Percentiles rank a stretch among this genome's conserved stretches.
phyloP scores from a whole-genome alignment of 2,888 invertebrate species.

The Platycnemis pennipes region DNA sequence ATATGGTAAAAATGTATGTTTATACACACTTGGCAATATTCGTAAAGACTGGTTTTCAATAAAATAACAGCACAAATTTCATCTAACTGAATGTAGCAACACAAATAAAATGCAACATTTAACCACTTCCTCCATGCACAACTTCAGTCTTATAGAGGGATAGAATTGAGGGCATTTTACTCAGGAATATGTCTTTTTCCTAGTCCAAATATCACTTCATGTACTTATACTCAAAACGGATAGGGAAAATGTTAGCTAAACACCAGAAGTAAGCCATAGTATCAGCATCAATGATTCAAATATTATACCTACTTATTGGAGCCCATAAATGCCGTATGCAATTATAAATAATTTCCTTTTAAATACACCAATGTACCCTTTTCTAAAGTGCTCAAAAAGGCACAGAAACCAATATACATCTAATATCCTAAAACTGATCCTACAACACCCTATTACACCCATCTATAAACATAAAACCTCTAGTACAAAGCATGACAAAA shows the following conservation, averaged over 20 bases:
- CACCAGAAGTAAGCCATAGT: conserved; percentile 9
- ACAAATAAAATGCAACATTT: conserved; percentile 1
- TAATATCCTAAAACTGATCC: conserved; percentile 50
- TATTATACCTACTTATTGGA: not conserved
- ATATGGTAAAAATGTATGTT: too few relatives aligned
- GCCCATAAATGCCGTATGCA: not conserved
- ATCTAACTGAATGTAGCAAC: not conserved
- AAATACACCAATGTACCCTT: conserved; percentile 31
- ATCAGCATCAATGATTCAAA: conserved; percentile 1
- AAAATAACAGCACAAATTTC: not conserved
- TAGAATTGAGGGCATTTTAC: not conserved
- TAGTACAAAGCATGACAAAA: conserved; percentile 37
- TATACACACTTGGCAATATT: not conserved
- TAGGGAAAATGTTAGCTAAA: not conserved
- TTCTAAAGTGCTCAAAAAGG: conserved; percentile 26
- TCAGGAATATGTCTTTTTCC: not conserved
- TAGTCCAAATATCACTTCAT: not conserved
- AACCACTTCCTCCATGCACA: not conserved
- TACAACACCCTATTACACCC: conserved; percentile 39
- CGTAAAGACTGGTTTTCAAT: not conserved
- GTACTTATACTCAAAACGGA: not conserved
- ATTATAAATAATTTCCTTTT: conserved; percentile 18
- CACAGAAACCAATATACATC: conserved; percentile 21
- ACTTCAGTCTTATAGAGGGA: conserved; percentile 18
- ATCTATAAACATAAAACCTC: conserved; percentile 46